phyloP scores from a whole-genome alignment of 1,140 invertebrate species.

The Calephelis virginiensis region DNA sequence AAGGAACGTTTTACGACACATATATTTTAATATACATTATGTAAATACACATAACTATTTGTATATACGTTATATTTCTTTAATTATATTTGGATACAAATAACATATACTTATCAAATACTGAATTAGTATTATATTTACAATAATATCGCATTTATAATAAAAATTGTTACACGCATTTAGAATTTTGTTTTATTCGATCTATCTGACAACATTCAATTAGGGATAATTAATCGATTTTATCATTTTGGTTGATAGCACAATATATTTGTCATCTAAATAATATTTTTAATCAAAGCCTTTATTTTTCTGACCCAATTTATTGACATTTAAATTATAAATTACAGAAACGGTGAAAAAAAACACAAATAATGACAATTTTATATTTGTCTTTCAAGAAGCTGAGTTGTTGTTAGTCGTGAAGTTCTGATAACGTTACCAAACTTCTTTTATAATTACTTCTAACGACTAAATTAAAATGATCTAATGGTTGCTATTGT shows the following conservation, averaged over 20 bases:
- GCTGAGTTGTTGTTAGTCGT: too few species aligned
- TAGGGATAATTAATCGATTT: slow-evolving; percentile 1
- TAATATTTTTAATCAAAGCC: too few species aligned
- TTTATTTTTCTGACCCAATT: too few species aligned
- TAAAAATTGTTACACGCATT: slow-evolving; percentile 44
- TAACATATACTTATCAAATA: slow-evolving; percentile 52
- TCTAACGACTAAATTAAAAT: too few species aligned
- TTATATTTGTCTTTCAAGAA: too few species aligned
- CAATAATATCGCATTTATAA: slow-evolving; percentile 28
- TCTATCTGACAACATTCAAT: not conserved
- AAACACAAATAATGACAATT: too few species aligned
- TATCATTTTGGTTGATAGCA: not conserved
- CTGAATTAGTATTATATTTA: slow-evolving; percentile 54
- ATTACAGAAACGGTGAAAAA: too few species aligned
- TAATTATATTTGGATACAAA: slow-evolving; percentile 53
- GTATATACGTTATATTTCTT: slow-evolving; percentile 53
- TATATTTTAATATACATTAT: slow-evolving; percentile 45
- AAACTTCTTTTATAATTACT: too few species aligned
- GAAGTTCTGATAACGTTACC: too few species aligned
- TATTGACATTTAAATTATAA: too few species aligned
- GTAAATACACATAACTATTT: slow-evolving; percentile 46
- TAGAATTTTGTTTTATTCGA: slow-evolving; percentile 45
- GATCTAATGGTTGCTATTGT: too few species aligned
- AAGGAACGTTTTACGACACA: slow-evolving; percentile 66
- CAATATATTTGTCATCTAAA: not conserved